Conservation (phyloP, 2,113 vertebrate species). For the Petroica traversi region DNA sequence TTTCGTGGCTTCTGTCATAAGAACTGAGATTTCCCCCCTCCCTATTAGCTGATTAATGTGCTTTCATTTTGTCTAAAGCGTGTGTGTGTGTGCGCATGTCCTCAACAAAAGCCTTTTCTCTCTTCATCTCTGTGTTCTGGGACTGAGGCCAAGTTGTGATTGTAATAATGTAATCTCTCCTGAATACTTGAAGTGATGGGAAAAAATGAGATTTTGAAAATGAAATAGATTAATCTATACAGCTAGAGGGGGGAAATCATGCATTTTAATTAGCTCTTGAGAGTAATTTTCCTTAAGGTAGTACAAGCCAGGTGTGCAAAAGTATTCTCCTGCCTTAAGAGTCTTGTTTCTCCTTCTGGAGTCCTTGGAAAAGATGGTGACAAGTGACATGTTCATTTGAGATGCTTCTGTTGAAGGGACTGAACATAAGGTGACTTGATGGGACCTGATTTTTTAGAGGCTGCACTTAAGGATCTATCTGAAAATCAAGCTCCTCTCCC, state of each 20-base stretch:
- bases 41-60: constrained; percentile 40
- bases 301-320: constrained; percentile 54
- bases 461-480: background rate
- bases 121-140: constrained; percentile 53
- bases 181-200: constrained; percentile 66
- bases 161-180: constrained; percentile 62
- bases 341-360: constrained; percentile 23
- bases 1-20: background rate
- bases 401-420: background rate
- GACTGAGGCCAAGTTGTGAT: constrained; percentile 57
- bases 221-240: constrained; percentile 67
- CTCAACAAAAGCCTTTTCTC: constrained; percentile 49
- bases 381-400: constrained; percentile 42
- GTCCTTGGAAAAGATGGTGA: constrained; percentile 43
- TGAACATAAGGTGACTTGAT: background rate
- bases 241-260: constrained; percentile 40
- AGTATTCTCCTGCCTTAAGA: constrained; percentile 41
- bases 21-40: background rate
- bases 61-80: constrained; percentile 15
- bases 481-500: background rate
- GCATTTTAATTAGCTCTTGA: constrained; percentile 55
- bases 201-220: constrained; percentile 55
- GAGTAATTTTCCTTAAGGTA: constrained; percentile 54
- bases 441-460: background rate
- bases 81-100: background rate